Conservation (phyloP, 2,113 vertebrate genomes). For the Tachysurus vachellii region DNA sequence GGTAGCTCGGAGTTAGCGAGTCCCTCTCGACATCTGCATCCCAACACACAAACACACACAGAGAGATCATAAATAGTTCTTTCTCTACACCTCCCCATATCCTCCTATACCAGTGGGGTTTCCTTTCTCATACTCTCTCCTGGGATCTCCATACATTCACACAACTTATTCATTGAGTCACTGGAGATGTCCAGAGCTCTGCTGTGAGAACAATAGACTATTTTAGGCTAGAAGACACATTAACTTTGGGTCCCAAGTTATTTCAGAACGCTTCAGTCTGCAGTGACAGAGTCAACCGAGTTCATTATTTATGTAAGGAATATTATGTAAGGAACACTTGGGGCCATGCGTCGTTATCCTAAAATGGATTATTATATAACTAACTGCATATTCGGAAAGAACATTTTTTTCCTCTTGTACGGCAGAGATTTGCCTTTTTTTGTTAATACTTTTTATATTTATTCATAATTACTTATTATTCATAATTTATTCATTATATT, state of each 20-base stretch:
- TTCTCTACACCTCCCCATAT: slow-evolving; percentile 15
- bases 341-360: neutral
- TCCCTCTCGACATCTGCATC: neutral
- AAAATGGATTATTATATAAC: neutral
- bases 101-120: slow-evolving; percentile 8
- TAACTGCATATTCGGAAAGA: no score
- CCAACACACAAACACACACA: slow-evolving; percentile 20
- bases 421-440: no score
- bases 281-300: neutral
- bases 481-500: no score
- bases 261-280: neutral
- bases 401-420: neutral
- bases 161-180: neutral
- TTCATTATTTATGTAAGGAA: neutral
- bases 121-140: slow-evolving; percentile 8
- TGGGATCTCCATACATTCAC: neutral
- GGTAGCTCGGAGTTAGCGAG: neutral
- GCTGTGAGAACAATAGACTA: slow-evolving; percentile 5
- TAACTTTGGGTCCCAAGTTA: neutral
- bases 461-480: no score
- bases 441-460: no score
- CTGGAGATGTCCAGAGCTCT: neutral
- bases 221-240: slow-evolving; percentile 14
- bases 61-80: slow-evolving; percentile 2
- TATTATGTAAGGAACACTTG: neutral